Conservation (phyloP, 2,888 invertebrate species). For the Phorcus lineatus region DNA sequence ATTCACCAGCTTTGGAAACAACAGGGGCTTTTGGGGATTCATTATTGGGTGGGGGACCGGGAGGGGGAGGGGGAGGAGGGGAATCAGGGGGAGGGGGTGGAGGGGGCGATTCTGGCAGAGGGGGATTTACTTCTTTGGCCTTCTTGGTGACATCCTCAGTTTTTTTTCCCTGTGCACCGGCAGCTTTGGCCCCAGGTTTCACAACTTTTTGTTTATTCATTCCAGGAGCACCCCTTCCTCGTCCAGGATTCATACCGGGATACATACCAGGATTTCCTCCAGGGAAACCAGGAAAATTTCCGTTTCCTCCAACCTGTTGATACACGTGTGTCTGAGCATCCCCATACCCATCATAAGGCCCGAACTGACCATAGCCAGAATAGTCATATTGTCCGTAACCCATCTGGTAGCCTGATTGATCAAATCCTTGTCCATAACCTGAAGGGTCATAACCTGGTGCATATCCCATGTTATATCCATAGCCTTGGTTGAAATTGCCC, state of each 20-base stretch:
- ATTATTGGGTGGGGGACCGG: neutral
- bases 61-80: neutral
- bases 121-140: neutral
- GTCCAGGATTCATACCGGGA: neutral
- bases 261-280: neutral
- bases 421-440: neutral
- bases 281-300: neutral
- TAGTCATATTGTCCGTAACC: neutral
- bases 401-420: neutral
- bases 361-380: neutral
- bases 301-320: neutral
- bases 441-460: neutral
- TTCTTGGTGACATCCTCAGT: no score
- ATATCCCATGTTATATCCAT: neutral
- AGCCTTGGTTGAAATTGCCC: neutral
- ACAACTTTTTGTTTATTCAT: no score
- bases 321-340: neutral
- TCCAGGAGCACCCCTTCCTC: no score
- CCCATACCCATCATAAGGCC: neutral
- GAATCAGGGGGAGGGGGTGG: neutral
- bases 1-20: neutral
- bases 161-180: neutral
- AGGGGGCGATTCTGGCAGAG: neutral
- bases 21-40: neutral
- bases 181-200: neutral